Evolutionary conservation across 2,888 invertebrate genomes (phyloP).

Genomic region (Bruchidius siliquastri): DNA sequence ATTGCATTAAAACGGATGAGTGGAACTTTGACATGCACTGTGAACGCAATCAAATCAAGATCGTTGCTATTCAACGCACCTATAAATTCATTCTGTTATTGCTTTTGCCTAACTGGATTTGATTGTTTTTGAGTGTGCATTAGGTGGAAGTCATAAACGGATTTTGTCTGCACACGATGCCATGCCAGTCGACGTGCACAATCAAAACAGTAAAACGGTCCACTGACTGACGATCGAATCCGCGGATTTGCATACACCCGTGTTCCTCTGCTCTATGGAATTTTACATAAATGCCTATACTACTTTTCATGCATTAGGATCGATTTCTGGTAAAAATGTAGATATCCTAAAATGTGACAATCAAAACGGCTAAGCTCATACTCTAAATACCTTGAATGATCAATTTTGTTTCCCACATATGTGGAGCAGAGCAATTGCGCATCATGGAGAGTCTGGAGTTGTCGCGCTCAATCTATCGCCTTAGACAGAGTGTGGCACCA

Average conservation of each 20-base stretch:
- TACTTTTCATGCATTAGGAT: too few species aligned
- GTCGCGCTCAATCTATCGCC: too few species aligned
- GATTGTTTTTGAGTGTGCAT: slow-evolving; percentile 29
- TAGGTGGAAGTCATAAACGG: slow-evolving; percentile 33
- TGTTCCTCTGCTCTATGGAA: not conserved
- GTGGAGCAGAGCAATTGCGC: too few species aligned
- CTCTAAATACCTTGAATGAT: too few species aligned
- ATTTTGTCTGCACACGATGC: slow-evolving; percentile 30
- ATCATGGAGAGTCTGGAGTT: too few species aligned
- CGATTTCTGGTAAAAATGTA: too few species aligned
- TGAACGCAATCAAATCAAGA: slow-evolving; percentile 9
- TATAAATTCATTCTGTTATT: slow-evolving; percentile 25
- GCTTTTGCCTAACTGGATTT: slow-evolving; percentile 25
- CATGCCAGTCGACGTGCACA: slow-evolving; percentile 19
- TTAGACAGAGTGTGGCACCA: too few species aligned
- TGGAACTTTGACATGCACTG: not conserved
- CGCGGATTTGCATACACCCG: not conserved
- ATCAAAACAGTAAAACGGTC: slow-evolving; percentile 23
- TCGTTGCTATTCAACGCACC: slow-evolving; percentile 20
- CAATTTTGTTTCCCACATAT: too few species aligned
- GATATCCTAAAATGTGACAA: too few species aligned
- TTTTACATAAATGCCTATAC: not conserved
- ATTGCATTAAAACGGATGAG: too few species aligned
- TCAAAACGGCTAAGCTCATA: too few species aligned
- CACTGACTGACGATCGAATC: not conserved